Evolutionary conservation across 2,113 vertebrate species (phyloP).

Genomic region (Megalops atlanticus): DNA sequence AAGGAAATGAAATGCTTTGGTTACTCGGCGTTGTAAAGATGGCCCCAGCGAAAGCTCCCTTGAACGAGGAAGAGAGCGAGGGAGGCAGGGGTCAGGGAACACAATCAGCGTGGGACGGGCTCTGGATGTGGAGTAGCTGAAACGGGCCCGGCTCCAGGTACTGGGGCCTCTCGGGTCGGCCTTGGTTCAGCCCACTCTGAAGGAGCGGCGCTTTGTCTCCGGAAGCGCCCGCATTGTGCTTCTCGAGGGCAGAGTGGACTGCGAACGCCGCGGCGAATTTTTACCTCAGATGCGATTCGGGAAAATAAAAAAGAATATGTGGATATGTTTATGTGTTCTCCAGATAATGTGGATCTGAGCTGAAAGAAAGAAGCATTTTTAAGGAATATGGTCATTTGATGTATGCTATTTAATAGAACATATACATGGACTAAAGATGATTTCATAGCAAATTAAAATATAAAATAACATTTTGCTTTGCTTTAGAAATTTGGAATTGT

Average conservation of each 20-base stretch:
- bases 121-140: slow-evolving; percentile 9
- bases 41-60: slow-evolving; percentile 20
- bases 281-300: background rate
- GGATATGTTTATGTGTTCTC: background rate
- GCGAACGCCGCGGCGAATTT: slow-evolving; percentile 27
- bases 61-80: slow-evolving; percentile 17
- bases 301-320: background rate
- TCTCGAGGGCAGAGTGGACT: slow-evolving; percentile 33
- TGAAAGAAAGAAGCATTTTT: background rate
- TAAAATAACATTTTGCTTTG: no score
- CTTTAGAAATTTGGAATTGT: no score
- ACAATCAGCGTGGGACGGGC: slow-evolving; percentile 29
- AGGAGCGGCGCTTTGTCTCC: slow-evolving; percentile 33
- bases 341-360: background rate
- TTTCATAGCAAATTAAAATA: no score
- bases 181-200: slow-evolving; percentile 32
- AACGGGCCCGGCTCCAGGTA: slow-evolving; percentile 29
- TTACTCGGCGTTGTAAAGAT: slow-evolving; percentile 19
- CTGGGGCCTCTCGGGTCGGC: slow-evolving; percentile 29
- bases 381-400: background rate
- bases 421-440: background rate
- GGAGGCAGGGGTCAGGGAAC: slow-evolving; percentile 32
- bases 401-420: background rate
- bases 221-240: slow-evolving; percentile 19
- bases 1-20: slow-evolving; percentile 28